phyloP scores from a whole-genome alignment of 1,140 invertebrate genomes.

The Drosophila rufa region DNA sequence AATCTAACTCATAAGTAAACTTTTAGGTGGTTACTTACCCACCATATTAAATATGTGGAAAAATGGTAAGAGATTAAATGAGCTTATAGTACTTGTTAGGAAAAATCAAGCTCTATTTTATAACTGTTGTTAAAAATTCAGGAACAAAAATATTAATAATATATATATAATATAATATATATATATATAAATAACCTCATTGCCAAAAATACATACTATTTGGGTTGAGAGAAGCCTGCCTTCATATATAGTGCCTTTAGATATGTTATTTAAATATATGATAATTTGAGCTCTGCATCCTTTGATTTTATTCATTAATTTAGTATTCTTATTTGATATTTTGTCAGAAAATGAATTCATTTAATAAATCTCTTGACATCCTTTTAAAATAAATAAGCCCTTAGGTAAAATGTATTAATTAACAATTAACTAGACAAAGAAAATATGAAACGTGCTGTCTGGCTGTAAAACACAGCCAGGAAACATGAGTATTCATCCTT shows the following conservation, averaged over 20 bases:
- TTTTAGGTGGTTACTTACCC: not conserved
- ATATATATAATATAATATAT: too few species aligned
- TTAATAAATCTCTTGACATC: not conserved
- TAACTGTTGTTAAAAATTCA: not conserved
- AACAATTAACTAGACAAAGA: not conserved
- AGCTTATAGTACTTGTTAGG: not conserved
- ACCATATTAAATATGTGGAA: not conserved
- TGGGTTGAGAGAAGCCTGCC: not conserved
- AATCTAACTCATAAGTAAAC: too few species aligned
- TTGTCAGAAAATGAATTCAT: not conserved
- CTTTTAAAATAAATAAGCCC: not conserved
- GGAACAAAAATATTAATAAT: not conserved
- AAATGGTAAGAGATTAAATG: not conserved
- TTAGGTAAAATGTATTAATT: not conserved
- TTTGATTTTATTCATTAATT: not conserved
- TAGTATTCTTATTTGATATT: not conserved
- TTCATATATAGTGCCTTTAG: not conserved
- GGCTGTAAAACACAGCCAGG: slow-evolving; percentile 1
- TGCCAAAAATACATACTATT: not conserved
- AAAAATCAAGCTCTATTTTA: not conserved
- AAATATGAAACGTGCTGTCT: slow-evolving; percentile 2
- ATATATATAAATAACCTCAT: too few species aligned
- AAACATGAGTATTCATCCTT: slow-evolving; percentile 16
- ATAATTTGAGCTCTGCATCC: not conserved
- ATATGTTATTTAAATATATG: too few species aligned